Evolutionary conservation across 1,140 invertebrate genomes (phyloP).

Genomic region (Atta cephalotes): DNA sequence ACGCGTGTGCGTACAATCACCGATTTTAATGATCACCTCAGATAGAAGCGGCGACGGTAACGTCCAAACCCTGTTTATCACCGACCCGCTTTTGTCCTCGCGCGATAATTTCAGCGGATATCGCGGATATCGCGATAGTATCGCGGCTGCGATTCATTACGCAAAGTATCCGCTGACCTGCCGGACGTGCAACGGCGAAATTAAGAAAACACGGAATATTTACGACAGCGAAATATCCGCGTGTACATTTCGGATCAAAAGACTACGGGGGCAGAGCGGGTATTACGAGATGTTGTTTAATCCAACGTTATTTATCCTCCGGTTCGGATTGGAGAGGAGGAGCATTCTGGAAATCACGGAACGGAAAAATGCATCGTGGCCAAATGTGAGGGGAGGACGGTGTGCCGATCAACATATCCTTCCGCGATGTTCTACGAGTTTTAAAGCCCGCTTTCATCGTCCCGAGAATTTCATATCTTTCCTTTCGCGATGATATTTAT

Average conservation of each 20-base stretch:
- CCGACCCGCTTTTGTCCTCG: constrained; percentile 17
- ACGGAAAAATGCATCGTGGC: constrained; percentile 30
- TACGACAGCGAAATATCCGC: constrained; percentile 28
- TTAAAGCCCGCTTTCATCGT: constrained; percentile 38
- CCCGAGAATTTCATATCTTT: constrained; percentile 60
- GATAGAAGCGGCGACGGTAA: constrained; percentile 27
- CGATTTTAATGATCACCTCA: constrained; percentile 47
- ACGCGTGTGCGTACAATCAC: not conserved
- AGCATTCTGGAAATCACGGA: constrained; percentile 4
- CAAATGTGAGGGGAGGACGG: not conserved
- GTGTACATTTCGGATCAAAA: constrained; percentile 44
- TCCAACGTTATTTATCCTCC: constrained; percentile 49
- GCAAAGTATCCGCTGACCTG: constrained; percentile 1
- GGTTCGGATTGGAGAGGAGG: not conserved
- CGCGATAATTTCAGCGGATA: constrained; percentile 50
- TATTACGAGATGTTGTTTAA: constrained; percentile 40
- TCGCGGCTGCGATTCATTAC: constrained; percentile 38
- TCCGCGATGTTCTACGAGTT: not conserved
- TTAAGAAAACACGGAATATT: constrained; percentile 56
- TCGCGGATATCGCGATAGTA: constrained; percentile 48
- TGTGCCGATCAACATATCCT: constrained; percentile 14
- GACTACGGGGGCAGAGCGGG: not conserved
- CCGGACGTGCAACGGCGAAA: constrained; percentile 6
- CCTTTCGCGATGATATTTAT: constrained; percentile 62
- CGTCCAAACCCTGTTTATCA: constrained; percentile 45